Conservation (phyloP, 2,888 invertebrate genomes). For the Coenonympha arcania region DNA sequence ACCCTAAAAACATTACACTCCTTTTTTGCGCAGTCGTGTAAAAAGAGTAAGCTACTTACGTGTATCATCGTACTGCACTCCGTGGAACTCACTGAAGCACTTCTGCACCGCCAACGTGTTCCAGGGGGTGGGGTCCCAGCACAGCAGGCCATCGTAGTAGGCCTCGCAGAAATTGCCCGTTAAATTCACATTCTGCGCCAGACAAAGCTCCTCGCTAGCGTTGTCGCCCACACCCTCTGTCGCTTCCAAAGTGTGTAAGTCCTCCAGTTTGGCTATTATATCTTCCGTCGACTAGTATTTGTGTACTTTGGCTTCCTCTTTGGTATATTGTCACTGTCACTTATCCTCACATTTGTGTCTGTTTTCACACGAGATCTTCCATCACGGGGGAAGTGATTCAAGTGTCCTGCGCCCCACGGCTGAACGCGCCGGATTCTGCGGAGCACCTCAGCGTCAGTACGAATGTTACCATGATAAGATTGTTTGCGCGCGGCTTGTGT, state of each 20-base stretch:
- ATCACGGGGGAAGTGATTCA: slow-evolving; percentile 38
- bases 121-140: slow-evolving; percentile 86
- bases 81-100: slow-evolving; percentile 85
- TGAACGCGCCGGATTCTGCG: slow-evolving; percentile 50
- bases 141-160: slow-evolving; percentile 83
- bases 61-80: slow-evolving; percentile 84
- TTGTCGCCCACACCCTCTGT: slow-evolving; percentile 54
- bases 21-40: no score
- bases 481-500: slow-evolving; percentile 69
- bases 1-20: background rate
- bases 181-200: slow-evolving; percentile 46
- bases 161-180: slow-evolving; percentile 74
- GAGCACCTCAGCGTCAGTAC: slow-evolving; percentile 49
- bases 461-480: slow-evolving; percentile 68
- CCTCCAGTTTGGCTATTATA: slow-evolving; percentile 64
- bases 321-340: slow-evolving; percentile 35
- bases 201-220: slow-evolving; percentile 54
- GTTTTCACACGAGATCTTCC: slow-evolving; percentile 32
- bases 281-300: slow-evolving; percentile 38
- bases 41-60: slow-evolving; percentile 76
- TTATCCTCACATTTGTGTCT: slow-evolving; percentile 29
- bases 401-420: slow-evolving; percentile 45
- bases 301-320: slow-evolving; percentile 41
- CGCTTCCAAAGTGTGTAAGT: slow-evolving; percentile 57
- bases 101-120: slow-evolving; percentile 80